phyloP scores from a whole-genome alignment of 2,797 vertebrate genomes.

The Polyboroides typus region DNA sequence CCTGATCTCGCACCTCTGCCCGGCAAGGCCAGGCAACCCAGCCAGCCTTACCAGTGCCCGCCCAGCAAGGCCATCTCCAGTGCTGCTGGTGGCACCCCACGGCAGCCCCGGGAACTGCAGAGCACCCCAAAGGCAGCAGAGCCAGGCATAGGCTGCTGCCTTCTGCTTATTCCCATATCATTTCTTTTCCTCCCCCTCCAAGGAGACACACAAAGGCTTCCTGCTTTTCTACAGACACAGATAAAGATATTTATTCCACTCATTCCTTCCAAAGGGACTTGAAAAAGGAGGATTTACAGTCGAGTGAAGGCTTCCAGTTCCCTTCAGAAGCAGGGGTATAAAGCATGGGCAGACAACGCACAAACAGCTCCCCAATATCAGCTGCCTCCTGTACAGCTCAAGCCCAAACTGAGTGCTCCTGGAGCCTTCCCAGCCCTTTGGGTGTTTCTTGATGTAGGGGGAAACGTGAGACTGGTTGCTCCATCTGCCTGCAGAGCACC shows the following conservation, averaged over 20 bases:
- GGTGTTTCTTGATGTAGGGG: background rate
- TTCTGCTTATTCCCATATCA: background rate
- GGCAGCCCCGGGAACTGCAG: background rate
- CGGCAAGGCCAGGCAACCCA: background rate
- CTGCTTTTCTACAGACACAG: background rate
- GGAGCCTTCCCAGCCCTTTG: background rate
- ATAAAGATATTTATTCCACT: background rate
- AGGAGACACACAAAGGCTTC: background rate
- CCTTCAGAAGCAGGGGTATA: background rate
- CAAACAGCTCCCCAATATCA: background rate
- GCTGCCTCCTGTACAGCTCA: background rate
- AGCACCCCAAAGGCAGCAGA: rapidly evolving
- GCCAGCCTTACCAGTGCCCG: background rate
- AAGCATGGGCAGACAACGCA: background rate
- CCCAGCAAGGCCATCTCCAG: background rate
- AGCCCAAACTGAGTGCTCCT: background rate
- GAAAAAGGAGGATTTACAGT: background rate
- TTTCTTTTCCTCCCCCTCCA: background rate
- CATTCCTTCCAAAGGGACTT: background rate
- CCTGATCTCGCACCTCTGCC: background rate
- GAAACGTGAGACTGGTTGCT: rapidly evolving
- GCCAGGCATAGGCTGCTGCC: background rate
- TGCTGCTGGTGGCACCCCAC: background rate
- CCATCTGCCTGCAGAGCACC: background rate
- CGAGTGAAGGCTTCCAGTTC: background rate